These are phyloP conservation scores for Platerodrilus igneus DNA, from an alignment of 2,888 invertebrate species.

Conservation along the genomic window DNA sequence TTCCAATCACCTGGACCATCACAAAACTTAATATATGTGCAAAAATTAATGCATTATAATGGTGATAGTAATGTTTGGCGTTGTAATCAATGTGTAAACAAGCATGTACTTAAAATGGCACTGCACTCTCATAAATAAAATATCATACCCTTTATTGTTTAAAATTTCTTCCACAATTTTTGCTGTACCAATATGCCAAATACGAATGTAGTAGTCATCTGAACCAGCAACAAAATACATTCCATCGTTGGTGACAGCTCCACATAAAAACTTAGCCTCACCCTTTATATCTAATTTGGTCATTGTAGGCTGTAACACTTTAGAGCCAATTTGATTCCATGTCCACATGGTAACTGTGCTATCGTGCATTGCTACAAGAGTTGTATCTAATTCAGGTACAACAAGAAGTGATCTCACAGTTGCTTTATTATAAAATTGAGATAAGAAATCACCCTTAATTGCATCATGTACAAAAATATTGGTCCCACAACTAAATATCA, in stretches of 20 bases:
- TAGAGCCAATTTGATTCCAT: constrained; percentile 21
- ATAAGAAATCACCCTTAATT: constrained; percentile 27
- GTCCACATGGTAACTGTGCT: constrained; percentile 26
- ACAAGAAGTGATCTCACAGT: constrained; percentile 25
- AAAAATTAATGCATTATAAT: not conserved
- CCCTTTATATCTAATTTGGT: constrained; percentile 20
- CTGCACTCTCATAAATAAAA: not conserved
- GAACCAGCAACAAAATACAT: constrained; percentile 47
- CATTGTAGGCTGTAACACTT: constrained; percentile 9
- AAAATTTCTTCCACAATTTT: constrained; percentile 30
- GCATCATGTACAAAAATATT: constrained; percentile 29
- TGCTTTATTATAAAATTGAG: constrained; percentile 25
- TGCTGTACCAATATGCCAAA: constrained; percentile 41
- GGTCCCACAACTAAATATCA: constrained; percentile 29
- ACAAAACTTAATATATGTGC: no score
- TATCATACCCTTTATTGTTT: constrained; percentile 35
- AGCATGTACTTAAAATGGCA: not conserved
- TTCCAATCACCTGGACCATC: no score
- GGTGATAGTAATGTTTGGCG: not conserved
- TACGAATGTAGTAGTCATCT: constrained; percentile 44
- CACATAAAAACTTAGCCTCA: constrained; percentile 38
- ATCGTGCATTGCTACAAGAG: constrained; percentile 26
- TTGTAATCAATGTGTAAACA: not conserved
- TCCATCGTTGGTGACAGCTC: constrained; percentile 46
- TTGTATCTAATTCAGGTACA: constrained; percentile 25